Evolutionary conservation across 2,113 vertebrate species (phyloP), one percentile per base, ranked within the genome.

Genomic region (Sorex fumeus): DNA sequence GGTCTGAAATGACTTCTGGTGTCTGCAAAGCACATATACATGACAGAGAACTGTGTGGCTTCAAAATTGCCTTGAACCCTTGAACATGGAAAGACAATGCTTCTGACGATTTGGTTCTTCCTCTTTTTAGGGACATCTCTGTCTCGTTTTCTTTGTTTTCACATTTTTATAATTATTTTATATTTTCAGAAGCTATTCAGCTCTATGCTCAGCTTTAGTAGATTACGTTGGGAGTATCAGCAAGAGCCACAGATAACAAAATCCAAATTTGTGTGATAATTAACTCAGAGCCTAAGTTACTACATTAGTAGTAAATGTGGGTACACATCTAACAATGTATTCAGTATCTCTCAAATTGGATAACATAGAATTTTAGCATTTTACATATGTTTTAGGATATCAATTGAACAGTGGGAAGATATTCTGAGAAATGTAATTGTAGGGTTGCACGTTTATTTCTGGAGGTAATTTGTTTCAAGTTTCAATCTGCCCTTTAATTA

Each of bases 1-100:
- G 0, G 2, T 16, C 36, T 45, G 21, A 18, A 18, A 21, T 3
- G 0, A 0, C 30, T 32, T 57, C 36, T 10, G 47, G 47, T 50
- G 47, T 50, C 47, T 47, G 50, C 1, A 5, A 36, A 3, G 1
- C 9, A 84, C 6, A 0, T 13, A 11, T 21, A 53, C 9, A 7
- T 18, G 3, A 1, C 0, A 67, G 18, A 78, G 16, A 67, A 18
- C 27, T 23, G 2, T 6, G 27, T 32, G 66, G 25, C 0, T 34
- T 15, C 6, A 19, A 5, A 12, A 8, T 28, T 60, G 32, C 66
- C 28, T 2, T 10, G 21, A 10, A 18, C 6, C n/a, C 18, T 4
- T 16, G 28, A 40, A 7, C 40, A 4, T 40, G 40, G 40, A 40
- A 40, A 86, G 57, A 16, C 12, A 34, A 28, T 6, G 34, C 7